phyloP scores from a whole-genome alignment of 1,140 invertebrate genomes.

The Apolygus lucorum region DNA sequence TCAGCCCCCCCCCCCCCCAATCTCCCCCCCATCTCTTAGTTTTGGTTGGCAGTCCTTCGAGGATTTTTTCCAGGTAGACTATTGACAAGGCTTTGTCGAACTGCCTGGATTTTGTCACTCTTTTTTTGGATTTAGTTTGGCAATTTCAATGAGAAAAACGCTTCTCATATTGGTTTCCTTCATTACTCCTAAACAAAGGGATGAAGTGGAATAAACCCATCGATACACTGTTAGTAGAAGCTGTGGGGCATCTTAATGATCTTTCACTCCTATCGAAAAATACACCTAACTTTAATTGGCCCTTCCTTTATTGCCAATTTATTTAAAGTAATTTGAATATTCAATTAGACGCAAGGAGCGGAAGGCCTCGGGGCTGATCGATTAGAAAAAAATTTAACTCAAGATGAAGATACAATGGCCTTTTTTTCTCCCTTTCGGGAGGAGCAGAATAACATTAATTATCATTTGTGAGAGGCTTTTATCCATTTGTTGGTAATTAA shows the following conservation, averaged over 20 bases:
- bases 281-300: neutral
- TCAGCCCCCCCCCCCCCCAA: no score
- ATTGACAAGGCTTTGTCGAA: no score
- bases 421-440: neutral
- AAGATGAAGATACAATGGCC: conserved; percentile 4
- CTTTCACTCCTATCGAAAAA: neutral
- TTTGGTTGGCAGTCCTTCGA: no score
- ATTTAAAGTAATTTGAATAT: conserved; percentile 11
- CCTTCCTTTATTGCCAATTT: neutral
- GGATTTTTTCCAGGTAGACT: no score
- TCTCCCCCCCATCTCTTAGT: no score
- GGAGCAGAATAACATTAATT: conserved; percentile 7
- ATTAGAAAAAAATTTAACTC: conserved; percentile 7
- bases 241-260: neutral
- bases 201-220: no score
- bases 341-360: neutral
- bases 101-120: no score
- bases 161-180: no score
- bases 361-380: neutral
- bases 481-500: conserved; percentile 15
- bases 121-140: no score
- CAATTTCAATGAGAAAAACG: no score
- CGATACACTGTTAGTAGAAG: no score
- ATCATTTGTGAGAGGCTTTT: conserved; percentile 13
- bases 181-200: no score